Conservation (phyloP, 2,888 invertebrate species). For the Drosophila austrosaltans region DNA sequence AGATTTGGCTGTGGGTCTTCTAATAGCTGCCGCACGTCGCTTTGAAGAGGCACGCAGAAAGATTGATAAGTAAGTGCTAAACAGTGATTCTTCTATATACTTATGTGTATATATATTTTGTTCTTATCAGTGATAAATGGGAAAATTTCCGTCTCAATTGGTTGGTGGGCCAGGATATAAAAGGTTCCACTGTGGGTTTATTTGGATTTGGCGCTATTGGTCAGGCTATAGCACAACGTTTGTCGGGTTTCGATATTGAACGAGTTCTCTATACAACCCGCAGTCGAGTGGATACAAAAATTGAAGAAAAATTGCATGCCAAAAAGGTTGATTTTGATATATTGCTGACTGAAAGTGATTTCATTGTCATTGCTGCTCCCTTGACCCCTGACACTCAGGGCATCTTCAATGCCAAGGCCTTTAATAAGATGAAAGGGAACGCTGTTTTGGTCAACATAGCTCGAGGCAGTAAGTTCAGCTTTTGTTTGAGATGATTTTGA, state of each 20-base stretch:
- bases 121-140: slow-evolving; percentile 86
- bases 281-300: slow-evolving; percentile 85
- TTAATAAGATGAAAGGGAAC: slow-evolving; percentile 89
- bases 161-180: slow-evolving; percentile 91
- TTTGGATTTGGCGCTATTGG: slow-evolving; percentile 93
- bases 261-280: slow-evolving; percentile 91
- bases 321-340: slow-evolving; percentile 87
- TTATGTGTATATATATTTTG: not conserved
- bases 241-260: slow-evolving; percentile 89
- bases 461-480: slow-evolving; percentile 84
- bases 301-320: slow-evolving; percentile 84
- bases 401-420: slow-evolving; percentile 88
- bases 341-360: slow-evolving; percentile 88
- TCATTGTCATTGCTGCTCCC: slow-evolving; percentile 88
- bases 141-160: slow-evolving; percentile 88
- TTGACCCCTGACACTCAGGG: slow-evolving; percentile 87
- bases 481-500: not conserved
- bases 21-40: slow-evolving; percentile 90
- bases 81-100: too few species aligned
- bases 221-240: slow-evolving; percentile 88
- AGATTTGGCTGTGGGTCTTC: slow-evolving; percentile 90
- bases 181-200: slow-evolving; percentile 91
- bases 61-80: slow-evolving; percentile 84
- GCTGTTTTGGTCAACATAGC: slow-evolving; percentile 90
- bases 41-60: slow-evolving; percentile 89